Base-by-base conservation (phyloP, 1,140 invertebrate genomes). In the Temnothorax longispinosus region DNA sequence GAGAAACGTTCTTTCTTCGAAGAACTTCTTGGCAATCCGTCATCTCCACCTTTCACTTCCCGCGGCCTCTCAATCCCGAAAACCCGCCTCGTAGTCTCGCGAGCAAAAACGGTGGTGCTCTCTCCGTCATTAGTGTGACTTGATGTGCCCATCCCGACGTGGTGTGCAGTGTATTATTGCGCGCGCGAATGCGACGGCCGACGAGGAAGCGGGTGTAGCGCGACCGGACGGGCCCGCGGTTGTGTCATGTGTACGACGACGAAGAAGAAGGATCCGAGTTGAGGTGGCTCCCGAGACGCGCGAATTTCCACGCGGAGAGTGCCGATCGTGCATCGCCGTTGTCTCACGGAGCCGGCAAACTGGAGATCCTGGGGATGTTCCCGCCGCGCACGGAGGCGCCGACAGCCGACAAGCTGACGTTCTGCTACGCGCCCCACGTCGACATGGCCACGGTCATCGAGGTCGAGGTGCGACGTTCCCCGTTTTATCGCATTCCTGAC, bases 281-380 rank as follows among this genome's bases (percentile, higher is more conserved):
- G 84, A 87, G 87, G 88, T 80, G 69, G 35, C 47, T 56, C n/a
- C 47, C 84, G 82, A 71, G 77, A 80, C 85, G 67, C 72, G 72
- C 74, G 85, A 77, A 56, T 69, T 69, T 32, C 35, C 0, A 35
- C 35, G 44, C 47, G 78, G 21, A 18, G 27, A 64, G 41, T n/a
- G 75, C 38, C 75, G 38, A n/a, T 56, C 44, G 69, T 71, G 87
- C 10, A n/a, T 71, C 41, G 65, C 81, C 85, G 85, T 50, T 50
- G 50, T n/a, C 7, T 1, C 8, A 27, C 60, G 75, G 88, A 77
- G 74, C 75, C 78, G 87, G 74, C 88, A 95, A 95, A 87, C 95
- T 95, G 95, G 95, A 95, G 94, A 92, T 95, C 82, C 91, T 95
- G 77, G 95, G 94, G 87, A 95, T 95, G 94, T 95, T 95, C 89